Conservation (phyloP, 2,888 invertebrate genomes). For the Corythucha ciliata region DNA sequence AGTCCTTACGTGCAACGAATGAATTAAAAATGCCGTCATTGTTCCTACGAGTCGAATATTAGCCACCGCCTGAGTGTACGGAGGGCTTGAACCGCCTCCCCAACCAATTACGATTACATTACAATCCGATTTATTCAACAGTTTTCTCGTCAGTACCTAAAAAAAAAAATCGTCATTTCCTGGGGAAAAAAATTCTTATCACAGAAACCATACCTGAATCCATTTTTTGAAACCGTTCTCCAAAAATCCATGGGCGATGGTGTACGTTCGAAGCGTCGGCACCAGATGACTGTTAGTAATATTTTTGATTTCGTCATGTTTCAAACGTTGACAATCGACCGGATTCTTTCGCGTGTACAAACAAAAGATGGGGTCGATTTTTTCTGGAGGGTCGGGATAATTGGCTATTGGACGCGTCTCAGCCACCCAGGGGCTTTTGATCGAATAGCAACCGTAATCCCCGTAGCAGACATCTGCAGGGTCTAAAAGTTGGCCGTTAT, state of each 20-base stretch:
- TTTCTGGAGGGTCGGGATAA: slow-evolving; percentile 63
- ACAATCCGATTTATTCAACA: slow-evolving; percentile 60
- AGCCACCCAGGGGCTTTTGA: slow-evolving; percentile 67
- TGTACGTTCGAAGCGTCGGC: slow-evolving; percentile 55
- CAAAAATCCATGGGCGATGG: slow-evolving; percentile 78
- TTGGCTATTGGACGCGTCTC: slow-evolving; percentile 66
- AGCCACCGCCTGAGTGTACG: slow-evolving; percentile 85
- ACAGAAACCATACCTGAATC: slow-evolving; percentile 49
- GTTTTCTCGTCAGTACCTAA: slow-evolving; percentile 58
- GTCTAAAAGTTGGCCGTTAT: no score
- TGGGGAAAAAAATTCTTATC: not conserved
- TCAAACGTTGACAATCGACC: slow-evolving; percentile 48
- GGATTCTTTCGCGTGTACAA: slow-evolving; percentile 49
- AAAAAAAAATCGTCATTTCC: slow-evolving; percentile 36
- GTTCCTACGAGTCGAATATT: slow-evolving; percentile 79
- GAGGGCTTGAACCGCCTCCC: slow-evolving; percentile 76
- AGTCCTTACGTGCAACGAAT: slow-evolving; percentile 39
- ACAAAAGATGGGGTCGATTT: slow-evolving; percentile 49
- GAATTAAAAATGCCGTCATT: slow-evolving; percentile 63
- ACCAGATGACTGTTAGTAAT: slow-evolving; percentile 55
- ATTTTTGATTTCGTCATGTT: slow-evolving; percentile 56
- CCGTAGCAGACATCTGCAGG: slow-evolving; percentile 54
- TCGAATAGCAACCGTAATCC: slow-evolving; percentile 70
- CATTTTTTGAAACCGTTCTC: slow-evolving; percentile 73
- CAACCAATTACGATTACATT: slow-evolving; percentile 76